Evolutionary conservation across 2,888 invertebrate genomes (phyloP), one percentile per base, ranked within the genome.

Genomic region (Choreutis nemorana): DNA sequence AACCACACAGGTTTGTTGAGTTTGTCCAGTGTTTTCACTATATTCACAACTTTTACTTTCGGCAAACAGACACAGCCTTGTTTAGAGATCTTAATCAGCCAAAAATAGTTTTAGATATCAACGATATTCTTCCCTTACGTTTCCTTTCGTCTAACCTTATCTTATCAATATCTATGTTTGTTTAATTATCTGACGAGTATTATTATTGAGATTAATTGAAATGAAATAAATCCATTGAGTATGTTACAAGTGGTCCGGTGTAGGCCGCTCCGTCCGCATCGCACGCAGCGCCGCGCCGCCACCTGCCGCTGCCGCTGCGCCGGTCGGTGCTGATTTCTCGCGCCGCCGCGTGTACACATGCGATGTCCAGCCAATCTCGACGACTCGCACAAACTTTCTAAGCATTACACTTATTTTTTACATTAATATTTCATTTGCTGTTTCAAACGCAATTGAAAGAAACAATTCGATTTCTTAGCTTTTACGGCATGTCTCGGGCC

Each of bases 301-400:
- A 7, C 8, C 14, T 15, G 6, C 9, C 20, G 31, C 29, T 13
- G 28, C 29, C 34, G 41, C 55, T n/a, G n/a, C n/a, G n/a, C n/a
- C n/a, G n/a, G n/a, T n/a, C n/a, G n/a, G 60, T 64, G 65, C 63
- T 73, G 77, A 77, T 77, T 77, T 77, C 78, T 75, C 67, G 75
- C 63, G 67, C 70, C 63, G 67, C 70, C 62, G 62, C 71, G 68
- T 70, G 71, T 70, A 58, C 68, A 68, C 75, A 73, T 75, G 77
- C 75, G 60, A 73, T 67, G 68, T 66, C 62, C 60, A n/a, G n/a
- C n/a, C n/a, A 64, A 68, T 71, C 67, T 71, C 64, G 55, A 53
- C 62, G 49, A 59, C 54, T 60, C 55, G 58, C 55, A 58, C 62
- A 55, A 60, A 78, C 78, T 78, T 78, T 78, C 78, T 77, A 78